These are phyloP conservation scores for Harpalus rufipes DNA, from an alignment of 2,888 invertebrate species.

Conservation along the genomic window DNA sequence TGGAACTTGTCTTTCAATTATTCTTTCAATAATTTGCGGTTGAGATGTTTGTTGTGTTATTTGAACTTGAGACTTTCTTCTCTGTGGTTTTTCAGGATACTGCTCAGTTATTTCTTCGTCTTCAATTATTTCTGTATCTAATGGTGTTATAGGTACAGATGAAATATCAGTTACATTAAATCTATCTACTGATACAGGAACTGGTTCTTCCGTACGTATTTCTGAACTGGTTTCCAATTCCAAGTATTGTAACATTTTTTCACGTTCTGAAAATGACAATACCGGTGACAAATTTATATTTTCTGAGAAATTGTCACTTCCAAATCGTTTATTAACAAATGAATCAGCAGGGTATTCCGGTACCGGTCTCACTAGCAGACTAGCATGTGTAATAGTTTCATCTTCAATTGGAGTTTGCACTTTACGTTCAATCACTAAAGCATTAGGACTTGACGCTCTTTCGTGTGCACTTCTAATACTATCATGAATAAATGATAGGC, in stretches of 20 bases:
- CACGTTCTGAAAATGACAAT: slow-evolving; percentile 13
- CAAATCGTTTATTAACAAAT: slow-evolving; percentile 62
- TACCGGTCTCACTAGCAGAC: slow-evolving; percentile 83
- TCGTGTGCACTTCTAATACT: slow-evolving; percentile 80
- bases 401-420: slow-evolving; percentile 82
- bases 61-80: slow-evolving; percentile 67
- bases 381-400: slow-evolving; percentile 83
- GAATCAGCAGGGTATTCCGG: slow-evolving; percentile 75
- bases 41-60: slow-evolving; percentile 52
- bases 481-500: slow-evolving; percentile 75
- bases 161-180: slow-evolving; percentile 13
- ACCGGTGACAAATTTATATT: slow-evolving; percentile 20
- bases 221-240: background rate
- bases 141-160: slow-evolving; percentile 4
- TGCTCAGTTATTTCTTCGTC: slow-evolving; percentile 40
- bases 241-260: slow-evolving; percentile 10
- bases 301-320: slow-evolving; percentile 54
- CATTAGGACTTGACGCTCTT: slow-evolving; percentile 81
- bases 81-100: slow-evolving; percentile 63
- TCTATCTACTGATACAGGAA: slow-evolving; percentile 13
- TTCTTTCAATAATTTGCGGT: slow-evolving; percentile 69
- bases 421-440: slow-evolving; percentile 81
- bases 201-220: slow-evolving; percentile 14
- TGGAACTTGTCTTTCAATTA: slow-evolving; percentile 72
- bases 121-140: slow-evolving; percentile 23